These are phyloP conservation scores for Bombus impatiens DNA, from an alignment of 1,140 invertebrate genomes.

Conservation along the genomic window DNA sequence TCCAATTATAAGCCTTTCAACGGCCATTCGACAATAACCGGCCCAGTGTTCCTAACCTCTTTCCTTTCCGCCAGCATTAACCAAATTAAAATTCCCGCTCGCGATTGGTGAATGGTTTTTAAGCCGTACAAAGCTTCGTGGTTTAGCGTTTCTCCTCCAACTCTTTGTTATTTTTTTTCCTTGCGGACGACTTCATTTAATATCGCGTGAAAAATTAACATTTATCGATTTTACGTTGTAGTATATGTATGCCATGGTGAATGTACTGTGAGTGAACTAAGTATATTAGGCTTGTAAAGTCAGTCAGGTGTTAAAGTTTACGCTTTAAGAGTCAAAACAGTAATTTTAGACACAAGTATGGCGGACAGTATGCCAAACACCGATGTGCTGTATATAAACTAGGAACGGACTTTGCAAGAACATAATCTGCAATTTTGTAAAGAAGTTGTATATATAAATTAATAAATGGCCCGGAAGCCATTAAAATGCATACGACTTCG, in stretches of 20 bases:
- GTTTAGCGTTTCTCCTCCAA: neutral
- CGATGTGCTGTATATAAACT: no score
- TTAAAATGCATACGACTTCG: no score
- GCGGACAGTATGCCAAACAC: neutral
- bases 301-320: neutral
- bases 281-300: neutral
- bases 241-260: no score
- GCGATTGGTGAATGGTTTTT: conserved; percentile 8
- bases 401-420: no score
- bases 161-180: neutral
- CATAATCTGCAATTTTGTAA: no score
- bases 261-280: neutral
- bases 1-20: conserved; percentile 9
- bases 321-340: neutral
- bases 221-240: neutral
- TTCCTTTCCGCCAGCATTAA: conserved; percentile 21
- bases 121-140: neutral
- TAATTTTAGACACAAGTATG: no score
- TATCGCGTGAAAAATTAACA: neutral
- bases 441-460: no score
- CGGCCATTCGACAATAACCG: conserved; percentile 17
- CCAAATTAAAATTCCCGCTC: conserved; percentile 38
- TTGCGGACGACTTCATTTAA: neutral
- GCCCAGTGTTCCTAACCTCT: neutral
- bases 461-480: no score